phyloP scores from a whole-genome alignment of 2,113 vertebrate species.

The Gymnocephalus cernua region DNA sequence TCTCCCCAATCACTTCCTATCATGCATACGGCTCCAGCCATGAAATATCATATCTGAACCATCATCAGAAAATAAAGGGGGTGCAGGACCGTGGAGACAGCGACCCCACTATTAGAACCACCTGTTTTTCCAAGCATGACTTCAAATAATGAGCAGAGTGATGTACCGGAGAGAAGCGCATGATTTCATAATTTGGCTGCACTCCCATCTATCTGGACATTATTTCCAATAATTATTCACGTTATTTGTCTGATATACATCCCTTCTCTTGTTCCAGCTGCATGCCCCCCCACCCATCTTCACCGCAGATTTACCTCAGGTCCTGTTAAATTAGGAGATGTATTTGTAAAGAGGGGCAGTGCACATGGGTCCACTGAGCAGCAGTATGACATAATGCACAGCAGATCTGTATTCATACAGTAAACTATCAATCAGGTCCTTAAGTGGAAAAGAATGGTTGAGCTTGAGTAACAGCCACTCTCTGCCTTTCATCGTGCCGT shows the following conservation, averaged over 20 bases:
- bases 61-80: slow-evolving; percentile 74
- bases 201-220: slow-evolving; percentile 77
- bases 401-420: slow-evolving; percentile 56
- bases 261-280: slow-evolving; percentile 48
- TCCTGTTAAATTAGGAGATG: slow-evolving; percentile 48
- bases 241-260: slow-evolving; percentile 71
- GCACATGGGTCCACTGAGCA: slow-evolving; percentile 21
- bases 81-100: slow-evolving; percentile 68
- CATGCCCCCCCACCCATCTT: slow-evolving; percentile 2
- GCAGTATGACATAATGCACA: slow-evolving; percentile 51
- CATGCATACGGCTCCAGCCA: slow-evolving; percentile 64
- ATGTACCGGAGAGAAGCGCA: slow-evolving; percentile 71
- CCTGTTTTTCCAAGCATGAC: slow-evolving; percentile 83
- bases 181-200: slow-evolving; percentile 85
- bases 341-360: slow-evolving; percentile 35
- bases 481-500: slow-evolving; percentile 50
- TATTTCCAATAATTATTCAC: slow-evolving; percentile 81
- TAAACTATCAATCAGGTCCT: slow-evolving; percentile 61
- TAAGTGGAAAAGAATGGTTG: slow-evolving; percentile 66
- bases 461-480: slow-evolving; percentile 32
- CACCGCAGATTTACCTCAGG: slow-evolving; percentile 49
- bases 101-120: slow-evolving; percentile 82
- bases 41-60: slow-evolving; percentile 86
- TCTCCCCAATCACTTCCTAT: slow-evolving; percentile 80
- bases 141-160: slow-evolving; percentile 79